Evolutionary conservation across 2,797 vertebrate genomes (phyloP), one percentile per base, ranked within the genome.

Genomic region (Sebastes vulpes): DNA sequence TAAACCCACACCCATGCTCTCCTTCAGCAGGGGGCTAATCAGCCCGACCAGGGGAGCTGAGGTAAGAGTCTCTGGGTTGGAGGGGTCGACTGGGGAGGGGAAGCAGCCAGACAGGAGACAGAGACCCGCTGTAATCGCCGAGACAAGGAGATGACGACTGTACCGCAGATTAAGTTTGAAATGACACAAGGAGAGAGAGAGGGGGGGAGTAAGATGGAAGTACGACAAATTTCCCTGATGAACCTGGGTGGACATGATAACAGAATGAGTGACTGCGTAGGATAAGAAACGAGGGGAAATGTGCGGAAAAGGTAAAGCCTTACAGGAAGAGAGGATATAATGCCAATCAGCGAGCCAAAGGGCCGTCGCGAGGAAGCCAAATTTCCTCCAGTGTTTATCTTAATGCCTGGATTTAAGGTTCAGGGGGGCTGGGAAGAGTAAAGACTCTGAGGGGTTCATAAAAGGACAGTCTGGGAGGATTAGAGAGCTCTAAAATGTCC

Each of bases 381-480:
- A 79, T 84, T 89, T 87, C 79, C 81, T 72, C 60, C 56, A 8
- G 58, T 77, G 76, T 90, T 87, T 89, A 88, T 89, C 89, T 85
- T 82, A 87, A 88, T 6, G 76, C 64, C 69, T 77, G 89, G 80
- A 88, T 87, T 92, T 89, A 78, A 67, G 65, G 80, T 84, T 87
- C 75, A 75, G 65, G 65, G 69, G 69, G 72, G 21, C 48, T 58
- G 48, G 58, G 72, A 66, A 74, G 82, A 76, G 63, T 29, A 58
- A 83, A 86, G 82, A 66, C 66, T 83, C 56, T 60, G 63, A 78
- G 66, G 57, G 65, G 70, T 86, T 91, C 73, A 77, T 77, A 32
- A 89, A 88, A 87, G 65, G 82, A 86, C 83, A 89, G 67, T 68
- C 72, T 80, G 72, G 18, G 38, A 63, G 78, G 87, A 91, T 94